phyloP scores from a whole-genome alignment of 1,140 invertebrate genomes.

The Eumeta japonica region DNA sequence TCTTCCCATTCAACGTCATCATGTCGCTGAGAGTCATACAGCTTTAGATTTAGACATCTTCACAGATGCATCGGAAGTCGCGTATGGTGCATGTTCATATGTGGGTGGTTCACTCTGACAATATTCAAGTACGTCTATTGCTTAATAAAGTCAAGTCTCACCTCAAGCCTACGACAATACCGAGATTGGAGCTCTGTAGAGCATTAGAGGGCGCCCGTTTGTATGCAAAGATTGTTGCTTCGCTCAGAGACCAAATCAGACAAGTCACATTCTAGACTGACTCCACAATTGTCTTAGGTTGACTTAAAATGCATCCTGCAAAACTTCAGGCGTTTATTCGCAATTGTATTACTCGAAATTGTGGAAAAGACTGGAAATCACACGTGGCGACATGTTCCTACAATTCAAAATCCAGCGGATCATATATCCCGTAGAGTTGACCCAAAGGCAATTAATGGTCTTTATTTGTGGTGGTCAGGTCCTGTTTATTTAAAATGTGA shows the following conservation, averaged over 20 bases:
- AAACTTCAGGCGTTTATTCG: slow-evolving; percentile 24
- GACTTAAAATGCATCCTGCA: slow-evolving; percentile 13
- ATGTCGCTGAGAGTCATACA: slow-evolving; percentile 8
- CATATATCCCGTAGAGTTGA: slow-evolving; percentile 28
- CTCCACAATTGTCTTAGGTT: slow-evolving; percentile 26
- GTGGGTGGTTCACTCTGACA: not conserved
- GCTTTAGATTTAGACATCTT: slow-evolving; percentile 16
- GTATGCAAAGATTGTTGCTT: slow-evolving; percentile 11
- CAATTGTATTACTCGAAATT: slow-evolving; percentile 30
- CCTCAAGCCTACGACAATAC: slow-evolving; percentile 38
- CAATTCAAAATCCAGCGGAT: slow-evolving; percentile 14
- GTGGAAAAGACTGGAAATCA: no score
- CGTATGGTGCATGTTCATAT: slow-evolving; percentile 10
- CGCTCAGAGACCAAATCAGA: slow-evolving; percentile 9
- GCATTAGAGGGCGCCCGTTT: slow-evolving; percentile 30
- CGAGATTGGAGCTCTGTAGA: slow-evolving; percentile 47
- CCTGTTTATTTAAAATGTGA: not conserved
- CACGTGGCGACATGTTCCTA: no score
- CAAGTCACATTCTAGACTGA: slow-evolving; percentile 21
- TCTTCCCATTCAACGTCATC: slow-evolving; percentile 11
- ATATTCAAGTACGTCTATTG: not conserved
- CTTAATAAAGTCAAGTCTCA: slow-evolving; percentile 37
- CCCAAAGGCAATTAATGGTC: slow-evolving; percentile 28
- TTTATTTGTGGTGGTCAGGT: not conserved
- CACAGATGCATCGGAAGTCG: slow-evolving; percentile 9